Evolutionary conservation across 1,140 invertebrate genomes (phyloP), one percentile per base, ranked within the genome.

Genomic region (Ridgeia piscesae): DNA sequence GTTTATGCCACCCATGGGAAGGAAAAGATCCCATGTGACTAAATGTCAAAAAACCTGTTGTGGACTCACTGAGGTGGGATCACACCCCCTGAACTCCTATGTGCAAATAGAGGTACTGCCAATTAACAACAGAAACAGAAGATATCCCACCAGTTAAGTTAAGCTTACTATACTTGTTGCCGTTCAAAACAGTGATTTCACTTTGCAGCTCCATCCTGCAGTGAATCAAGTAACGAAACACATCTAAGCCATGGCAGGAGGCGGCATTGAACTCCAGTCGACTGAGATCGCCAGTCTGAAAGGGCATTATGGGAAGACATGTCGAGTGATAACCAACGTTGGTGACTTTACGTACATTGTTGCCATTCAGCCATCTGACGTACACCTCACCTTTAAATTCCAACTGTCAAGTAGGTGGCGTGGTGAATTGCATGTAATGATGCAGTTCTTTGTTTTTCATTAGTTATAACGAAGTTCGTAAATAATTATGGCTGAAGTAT

Each of bases 361-460:
- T 27, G 95, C 94, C 31, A 92, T 96, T 4, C 94, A 94, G 88
- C 94, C 94, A 91, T 93, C 94, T n/a, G 92, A 94, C 34, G 92
- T 94, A 33, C 94, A 95, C 91, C 93, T 95, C 21, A 94, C 94
- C 0, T 94, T 95, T 58, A 96, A 95, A 92, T 95, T 96, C 93
- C 95, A 95, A 92, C 91, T 96, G 27, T 93, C 94, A 94, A 93
- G 95, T 95, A 94, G 92, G 88, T n/a, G 91, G 34, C 17, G 33
- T 90, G n/a, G 35, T 92, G 35, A 77, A 35, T n/a, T n/a, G 35
- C 14, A n/a, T 48, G 50, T 58, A 35, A 88, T 58, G 34, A 88
- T 33, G 21, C 88, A n/a, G 8, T 88, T 92, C 88, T 92, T 92
- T 34, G 21, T 4, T 31, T 4, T 33, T 88, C 33, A 77, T 77